Evolutionary conservation across 1,140 invertebrate genomes (phyloP), one percentile per base, ranked within the genome.

Genomic region (Tigriopus japonicus): DNA sequence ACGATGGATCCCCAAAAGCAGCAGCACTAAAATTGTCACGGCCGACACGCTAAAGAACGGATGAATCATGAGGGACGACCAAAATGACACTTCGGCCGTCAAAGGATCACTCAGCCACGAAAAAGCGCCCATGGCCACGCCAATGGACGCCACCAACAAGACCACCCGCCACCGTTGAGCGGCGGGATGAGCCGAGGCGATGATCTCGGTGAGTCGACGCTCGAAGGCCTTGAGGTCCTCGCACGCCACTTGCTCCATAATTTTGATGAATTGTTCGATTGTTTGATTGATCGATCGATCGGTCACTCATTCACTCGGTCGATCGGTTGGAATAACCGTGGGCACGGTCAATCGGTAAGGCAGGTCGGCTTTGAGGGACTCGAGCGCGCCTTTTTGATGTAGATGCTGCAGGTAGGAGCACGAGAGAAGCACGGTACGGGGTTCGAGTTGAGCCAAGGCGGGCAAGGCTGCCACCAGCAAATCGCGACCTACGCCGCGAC

Each of bases 21-120:
- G 92, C 59, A 98, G 76, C 64, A 90, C 72, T 21, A 94, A 81
- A 71, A 95, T 74, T 59, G 85, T 75, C 63, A 89, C 74, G 67
- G 88, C 86, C 63, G 87, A 87, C 65, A 91, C 71, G n/a, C 90
- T 85, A 73, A 98, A 98, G 68, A 95, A 89, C n/a, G 86, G 84
- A 78, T 98, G 93, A 72, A 94, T 94, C 68, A 80, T 81, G 21
- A 97, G 74, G 9, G 92, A 96, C 70, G 95, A 86, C 12, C 83
- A 80, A 60, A 97, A 83, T 17, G 88, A 82, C 14, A 95, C 84
- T 19, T 59, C 79, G 45, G 85, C 80, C 19, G 88, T 93, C 58
- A 84, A 78, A 0, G 90, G 88, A 74, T 97, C 92, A 66, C 83
- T 84, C 6, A 97, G 74, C 91, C 92, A 96, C 66, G 90, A 86